Percentiles rank a stretch among this genome's conserved stretches.
These are phyloP conservation scores for Hypotaenidia philippensis DNA, from an alignment of 2,797 vertebrate genomes.

Conservation along the genomic window DNA sequence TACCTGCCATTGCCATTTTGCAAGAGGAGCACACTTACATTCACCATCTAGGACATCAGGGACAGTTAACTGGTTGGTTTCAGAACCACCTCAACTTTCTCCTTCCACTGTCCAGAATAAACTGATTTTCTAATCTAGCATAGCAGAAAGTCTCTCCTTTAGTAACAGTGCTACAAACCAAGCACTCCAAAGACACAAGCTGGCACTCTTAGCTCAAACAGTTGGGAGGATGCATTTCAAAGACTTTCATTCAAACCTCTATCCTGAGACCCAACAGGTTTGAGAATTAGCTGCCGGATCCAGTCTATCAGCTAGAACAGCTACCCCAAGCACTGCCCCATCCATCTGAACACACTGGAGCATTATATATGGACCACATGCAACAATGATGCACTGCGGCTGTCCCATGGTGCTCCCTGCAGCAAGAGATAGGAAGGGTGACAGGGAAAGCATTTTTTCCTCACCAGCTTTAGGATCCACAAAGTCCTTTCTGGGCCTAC, in stretches of 20 bases:
- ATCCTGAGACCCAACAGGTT: background rate
- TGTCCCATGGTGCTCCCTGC: background rate
- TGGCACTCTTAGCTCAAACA: background rate
- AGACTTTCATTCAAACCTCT: background rate
- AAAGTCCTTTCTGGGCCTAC: background rate
- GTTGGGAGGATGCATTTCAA: background rate
- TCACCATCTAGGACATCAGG: background rate
- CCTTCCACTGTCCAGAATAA: background rate
- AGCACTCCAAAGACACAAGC: accelerated
- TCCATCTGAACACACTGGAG: background rate
- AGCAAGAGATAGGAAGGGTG: background rate
- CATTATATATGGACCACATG: background rate
- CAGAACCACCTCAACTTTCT: background rate
- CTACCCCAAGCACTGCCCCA: background rate
- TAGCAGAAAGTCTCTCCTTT: background rate
- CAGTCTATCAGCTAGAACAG: background rate
- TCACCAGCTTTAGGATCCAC: background rate
- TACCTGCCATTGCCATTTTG: background rate
- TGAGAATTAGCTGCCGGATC: background rate
- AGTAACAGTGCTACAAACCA: background rate
- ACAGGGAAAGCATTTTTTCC: background rate
- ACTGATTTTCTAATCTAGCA: background rate
- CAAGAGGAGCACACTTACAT: accelerated
- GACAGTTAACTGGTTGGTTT: background rate
- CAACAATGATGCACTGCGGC: accelerated